phyloP scores from a whole-genome alignment of 2,797 vertebrate species.

The Rhadinocentrus ornatus region DNA sequence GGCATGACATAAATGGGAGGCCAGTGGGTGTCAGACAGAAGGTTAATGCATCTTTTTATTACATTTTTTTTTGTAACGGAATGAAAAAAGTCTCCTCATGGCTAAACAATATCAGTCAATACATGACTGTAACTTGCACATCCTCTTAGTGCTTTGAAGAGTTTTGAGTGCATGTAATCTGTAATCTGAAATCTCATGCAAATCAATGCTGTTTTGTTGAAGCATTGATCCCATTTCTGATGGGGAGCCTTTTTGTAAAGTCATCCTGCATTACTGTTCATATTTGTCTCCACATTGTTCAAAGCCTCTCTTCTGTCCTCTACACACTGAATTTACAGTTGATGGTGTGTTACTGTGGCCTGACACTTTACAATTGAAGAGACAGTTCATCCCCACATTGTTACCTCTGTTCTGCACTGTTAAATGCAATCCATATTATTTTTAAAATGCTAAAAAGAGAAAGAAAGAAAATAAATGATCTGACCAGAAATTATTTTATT shows the following conservation, averaged over 20 bases:
- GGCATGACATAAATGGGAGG: conserved; percentile 52
- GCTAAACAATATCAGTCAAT: conserved; percentile 31
- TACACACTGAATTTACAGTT: conserved; percentile 53
- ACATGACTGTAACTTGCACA: conserved; percentile 7
- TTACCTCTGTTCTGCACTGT: not conserved
- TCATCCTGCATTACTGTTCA: conserved; percentile 53
- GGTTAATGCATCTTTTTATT: conserved; percentile 38
- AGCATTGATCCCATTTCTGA: conserved; percentile 70
- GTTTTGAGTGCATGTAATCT: conserved; percentile 13
- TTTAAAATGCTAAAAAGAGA: not conserved
- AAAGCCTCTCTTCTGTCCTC: conserved; percentile 45
- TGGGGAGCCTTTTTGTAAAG: conserved; percentile 57
- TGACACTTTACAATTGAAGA: conserved; percentile 12
- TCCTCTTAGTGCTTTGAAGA: conserved; percentile 12
- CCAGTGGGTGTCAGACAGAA: conserved; percentile 51
- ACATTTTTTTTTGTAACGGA: conserved; percentile 46
- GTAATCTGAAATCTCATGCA: too few species aligned
- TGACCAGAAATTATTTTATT: too few species aligned
- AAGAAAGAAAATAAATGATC: not conserved
- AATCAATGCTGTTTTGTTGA: conserved; percentile 73
- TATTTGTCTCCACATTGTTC: conserved; percentile 67
- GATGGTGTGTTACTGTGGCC: not conserved
- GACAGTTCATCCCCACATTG: not conserved
- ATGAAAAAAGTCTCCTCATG: conserved; percentile 27
- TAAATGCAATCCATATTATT: not conserved